Conservation (phyloP, 2,113 vertebrate genomes). For the Orthonyx spaldingii region DNA sequence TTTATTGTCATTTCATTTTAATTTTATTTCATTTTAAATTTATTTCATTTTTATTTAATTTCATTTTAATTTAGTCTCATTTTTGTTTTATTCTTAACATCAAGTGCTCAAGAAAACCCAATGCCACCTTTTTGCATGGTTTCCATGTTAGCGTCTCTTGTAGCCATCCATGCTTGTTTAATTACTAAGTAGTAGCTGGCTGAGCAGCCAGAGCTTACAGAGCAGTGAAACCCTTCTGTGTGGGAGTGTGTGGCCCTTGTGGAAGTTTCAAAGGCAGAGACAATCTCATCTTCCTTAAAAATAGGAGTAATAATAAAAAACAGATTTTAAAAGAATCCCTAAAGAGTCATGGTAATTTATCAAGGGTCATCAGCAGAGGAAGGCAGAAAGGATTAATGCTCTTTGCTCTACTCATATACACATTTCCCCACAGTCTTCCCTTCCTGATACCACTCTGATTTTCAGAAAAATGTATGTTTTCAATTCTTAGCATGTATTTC, state of each 20-base stretch:
- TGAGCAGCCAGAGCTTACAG: background rate
- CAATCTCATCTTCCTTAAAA: background rate
- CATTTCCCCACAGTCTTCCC: background rate
- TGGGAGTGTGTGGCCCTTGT: background rate
- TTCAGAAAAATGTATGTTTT: background rate
- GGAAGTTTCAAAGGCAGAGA: background rate
- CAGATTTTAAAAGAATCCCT: background rate
- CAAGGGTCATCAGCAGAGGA: background rate
- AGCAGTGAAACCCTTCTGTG: background rate
- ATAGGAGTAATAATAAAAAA: background rate
- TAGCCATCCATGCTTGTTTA: background rate
- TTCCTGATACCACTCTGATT: background rate
- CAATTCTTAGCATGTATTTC: background rate
- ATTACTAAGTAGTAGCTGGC: background rate
- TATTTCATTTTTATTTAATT: background rate
- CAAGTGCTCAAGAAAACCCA: background rate
- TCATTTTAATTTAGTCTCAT: background rate
- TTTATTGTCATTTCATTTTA: background rate
- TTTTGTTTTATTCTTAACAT: background rate
- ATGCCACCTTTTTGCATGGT: fast-evolving
- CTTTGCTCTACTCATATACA: background rate
- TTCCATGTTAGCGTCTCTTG: background rate
- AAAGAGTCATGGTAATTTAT: background rate
- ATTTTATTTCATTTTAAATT: background rate
- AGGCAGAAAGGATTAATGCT: background rate